Evolutionary conservation across 2,888 invertebrate species (phyloP).

Genomic region (Papilio protenor): DNA sequence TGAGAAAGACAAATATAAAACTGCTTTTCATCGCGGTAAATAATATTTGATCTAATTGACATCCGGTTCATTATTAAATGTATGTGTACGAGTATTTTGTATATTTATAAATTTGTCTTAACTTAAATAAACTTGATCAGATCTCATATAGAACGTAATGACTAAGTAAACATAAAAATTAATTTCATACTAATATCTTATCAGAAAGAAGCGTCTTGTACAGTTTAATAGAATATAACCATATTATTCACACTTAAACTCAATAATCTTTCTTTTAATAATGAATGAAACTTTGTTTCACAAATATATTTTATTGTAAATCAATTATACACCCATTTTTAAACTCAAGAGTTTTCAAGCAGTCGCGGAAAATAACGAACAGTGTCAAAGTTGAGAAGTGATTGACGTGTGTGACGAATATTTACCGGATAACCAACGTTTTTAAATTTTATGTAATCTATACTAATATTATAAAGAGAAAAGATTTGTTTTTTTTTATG

Average conservation of each 20-base stretch:
- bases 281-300: background rate
- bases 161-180: background rate
- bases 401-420: no score
- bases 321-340: background rate
- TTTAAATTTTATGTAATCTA: no score
- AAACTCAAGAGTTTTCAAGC: background rate
- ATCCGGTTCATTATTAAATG: background rate
- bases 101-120: background rate
- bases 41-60: constrained; percentile 15
- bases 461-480: no score
- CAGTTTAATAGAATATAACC: background rate
- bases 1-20: background rate
- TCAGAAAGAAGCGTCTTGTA: background rate
- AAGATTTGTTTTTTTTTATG: no score
- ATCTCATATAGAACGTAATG: no score
- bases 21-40: constrained; percentile 17
- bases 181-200: background rate
- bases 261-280: background rate
- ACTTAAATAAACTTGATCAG: no score
- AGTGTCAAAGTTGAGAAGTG: no score
- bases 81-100: background rate
- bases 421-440: no score
- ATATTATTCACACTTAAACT: background rate
- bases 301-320: background rate
- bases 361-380: no score